Evolutionary conservation across 1,140 invertebrate species (phyloP).

Genomic region (Drosophila azteca): DNA sequence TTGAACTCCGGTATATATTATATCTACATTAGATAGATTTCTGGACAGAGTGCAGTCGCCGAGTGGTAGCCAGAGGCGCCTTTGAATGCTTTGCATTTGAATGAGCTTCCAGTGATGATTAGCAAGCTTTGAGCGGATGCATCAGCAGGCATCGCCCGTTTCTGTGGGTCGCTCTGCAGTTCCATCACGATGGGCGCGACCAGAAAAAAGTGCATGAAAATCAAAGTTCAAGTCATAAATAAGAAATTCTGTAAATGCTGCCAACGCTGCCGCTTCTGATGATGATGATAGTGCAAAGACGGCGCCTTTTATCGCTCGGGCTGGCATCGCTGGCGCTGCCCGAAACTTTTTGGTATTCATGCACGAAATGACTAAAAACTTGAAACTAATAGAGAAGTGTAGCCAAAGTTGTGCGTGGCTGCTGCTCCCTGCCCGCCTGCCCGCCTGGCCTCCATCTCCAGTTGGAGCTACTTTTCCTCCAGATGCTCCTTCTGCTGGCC

Average conservation of each 20-base stretch:
- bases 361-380: conserved; percentile 75
- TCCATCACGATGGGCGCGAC: conserved; percentile 6
- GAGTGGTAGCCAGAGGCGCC: too few relatives aligned
- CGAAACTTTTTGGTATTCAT: conserved; percentile 71
- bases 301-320: conserved; percentile 59
- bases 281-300: conserved; percentile 56
- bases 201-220: conserved; percentile 32
- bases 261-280: conserved; percentile 5
- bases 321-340: conserved; percentile 35
- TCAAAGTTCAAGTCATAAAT: conserved; percentile 65
- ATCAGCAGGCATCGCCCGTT: too few relatives aligned
- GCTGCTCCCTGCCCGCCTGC: neutral
- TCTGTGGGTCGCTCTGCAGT: neutral
- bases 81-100: conserved; percentile 1
- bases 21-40: neutral
- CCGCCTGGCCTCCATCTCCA: neutral
- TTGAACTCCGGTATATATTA: too few relatives aligned
- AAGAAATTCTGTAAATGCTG: conserved; percentile 48
- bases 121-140: too few relatives aligned
- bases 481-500: conserved; percentile 6
- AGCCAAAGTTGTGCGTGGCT: conserved; percentile 53
- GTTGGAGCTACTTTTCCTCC: neutral
- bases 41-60: too few relatives aligned
- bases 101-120: too few relatives aligned
- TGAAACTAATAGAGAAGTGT: conserved; percentile 72